Percentiles rank a stretch among this genome's conserved stretches.
Evolutionary conservation across 2,888 invertebrate species (phyloP).

Genomic region (Iselma pallidipennis): DNA sequence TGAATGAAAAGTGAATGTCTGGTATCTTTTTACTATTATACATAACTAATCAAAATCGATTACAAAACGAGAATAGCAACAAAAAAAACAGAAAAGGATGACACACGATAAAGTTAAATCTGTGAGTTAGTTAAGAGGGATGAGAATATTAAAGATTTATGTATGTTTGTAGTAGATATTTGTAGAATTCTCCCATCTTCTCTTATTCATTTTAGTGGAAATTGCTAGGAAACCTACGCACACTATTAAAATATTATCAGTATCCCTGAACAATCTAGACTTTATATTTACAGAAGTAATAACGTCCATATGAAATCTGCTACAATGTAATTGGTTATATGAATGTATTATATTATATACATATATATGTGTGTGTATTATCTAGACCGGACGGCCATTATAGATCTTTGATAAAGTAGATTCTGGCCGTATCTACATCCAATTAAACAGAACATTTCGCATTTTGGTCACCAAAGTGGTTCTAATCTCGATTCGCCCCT

Average conservation of each 20-base stretch:
- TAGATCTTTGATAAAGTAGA: constrained; percentile 36
- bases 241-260: not conserved
- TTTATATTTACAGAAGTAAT: constrained; percentile 10
- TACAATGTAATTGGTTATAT: constrained; percentile 30
- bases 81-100: no score
- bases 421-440: constrained; percentile 36
- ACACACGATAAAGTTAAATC: constrained; percentile 1
- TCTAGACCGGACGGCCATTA: constrained; percentile 34
- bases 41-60: not conserved
- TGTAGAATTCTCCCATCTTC: not conserved
- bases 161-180: not conserved
- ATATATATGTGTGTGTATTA: constrained; percentile 22
- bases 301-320: constrained; percentile 14
- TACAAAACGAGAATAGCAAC: not conserved
- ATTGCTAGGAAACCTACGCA: not conserved
- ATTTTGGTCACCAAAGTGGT: constrained; percentile 29
- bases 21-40: not conserved
- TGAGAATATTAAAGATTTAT: no score
- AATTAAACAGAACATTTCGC: constrained; percentile 35
- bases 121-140: no score
- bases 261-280: not conserved
- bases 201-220: not conserved
- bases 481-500: constrained; percentile 36
- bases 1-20: constrained; percentile 18
- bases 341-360: not conserved